These are phyloP conservation scores for Pocillopora grandis DNA, from an alignment of 92 coral and sea anemone genomes.

Conservation along the genomic window DNA sequence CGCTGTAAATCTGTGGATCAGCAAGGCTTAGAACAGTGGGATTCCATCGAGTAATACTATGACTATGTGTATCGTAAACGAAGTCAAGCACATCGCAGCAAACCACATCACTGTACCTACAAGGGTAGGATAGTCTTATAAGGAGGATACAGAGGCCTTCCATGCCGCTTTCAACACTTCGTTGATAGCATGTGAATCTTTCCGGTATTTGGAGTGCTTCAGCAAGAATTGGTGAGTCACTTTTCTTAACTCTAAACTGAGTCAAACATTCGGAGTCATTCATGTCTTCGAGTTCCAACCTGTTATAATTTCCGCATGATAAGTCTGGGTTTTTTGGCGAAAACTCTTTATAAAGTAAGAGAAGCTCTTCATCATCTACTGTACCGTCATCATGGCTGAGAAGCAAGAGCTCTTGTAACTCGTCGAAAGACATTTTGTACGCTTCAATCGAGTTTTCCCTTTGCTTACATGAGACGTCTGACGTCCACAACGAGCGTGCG, in stretches of 20 bases:
- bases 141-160: neutral
- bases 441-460: conserved; percentile 28
- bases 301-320: neutral
- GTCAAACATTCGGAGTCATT: neutral
- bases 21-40: conserved; percentile 21
- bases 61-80: conserved; percentile 35
- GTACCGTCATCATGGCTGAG: conserved; percentile 24
- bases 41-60: conserved; percentile 22
- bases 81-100: conserved; percentile 20
- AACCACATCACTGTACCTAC: conserved; percentile 24
- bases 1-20: conserved; percentile 4
- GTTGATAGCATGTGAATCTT: conserved; percentile 20
- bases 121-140: conserved; percentile 17
- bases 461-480: neutral
- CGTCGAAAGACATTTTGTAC: conserved; percentile 39
- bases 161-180: neutral
- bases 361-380: conserved; percentile 22
- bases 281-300: neutral
- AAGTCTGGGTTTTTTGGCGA: neutral
- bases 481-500: neutral
- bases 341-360: neutral
- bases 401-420: conserved; percentile 43
- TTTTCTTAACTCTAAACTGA: neutral
- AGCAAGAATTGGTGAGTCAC: neutral
- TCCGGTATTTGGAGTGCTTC: conserved; percentile 1